Base-by-base conservation (phyloP, 2,888 invertebrate genomes). In the Orgyia antiqua region DNA sequence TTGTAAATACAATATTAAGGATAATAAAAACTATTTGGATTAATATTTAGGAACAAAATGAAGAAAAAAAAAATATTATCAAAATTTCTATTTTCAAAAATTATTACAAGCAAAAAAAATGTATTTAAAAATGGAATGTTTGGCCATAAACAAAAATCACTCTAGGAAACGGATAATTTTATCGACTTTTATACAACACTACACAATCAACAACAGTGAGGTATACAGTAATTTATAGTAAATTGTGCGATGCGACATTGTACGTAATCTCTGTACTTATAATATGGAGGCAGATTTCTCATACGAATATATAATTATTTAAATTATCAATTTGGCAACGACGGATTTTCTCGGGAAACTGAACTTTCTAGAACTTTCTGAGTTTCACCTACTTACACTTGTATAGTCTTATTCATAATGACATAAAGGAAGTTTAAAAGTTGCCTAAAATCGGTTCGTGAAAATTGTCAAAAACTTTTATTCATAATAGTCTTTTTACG, bases 21-120 rank as follows among this genome's bases (percentile, higher is more conserved):
- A 82, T 83, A 84, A 83, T 77, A 77, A 80, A 26, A 86, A 84
- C 83, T 87, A 86, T 86, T 87, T 87, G 86, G 87, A 87, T 75
- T 86, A 84, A 86, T 86, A 84, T 86, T 87, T 86, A 83, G 84
- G 84, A 83, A 84, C 73, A 80, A 82, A 52, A 80, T n/a, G n/a
- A n/a, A 51, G 63, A 65, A 75, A 78, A 63, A 65, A 75, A 78
- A 80, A 86, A 83, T 86, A 86, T 87, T 84, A 86, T 82, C 86
- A 83, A 87, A 87, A 84, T 86, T 87, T 87, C 84, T 87, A 86
- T 83, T 87, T 87, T 86, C 84, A 86, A 87, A 86, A 86, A 86
- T 79, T 80, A 86, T 82, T 82, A 83, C 86, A 83, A 84, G 77
- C 82, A 84, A 80, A 83, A 76, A 83, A 55, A 40, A 61, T 62